These are phyloP conservation scores for Pelobates fuscus DNA, from an alignment of 2,113 vertebrate genomes.

Conservation along the genomic window DNA sequence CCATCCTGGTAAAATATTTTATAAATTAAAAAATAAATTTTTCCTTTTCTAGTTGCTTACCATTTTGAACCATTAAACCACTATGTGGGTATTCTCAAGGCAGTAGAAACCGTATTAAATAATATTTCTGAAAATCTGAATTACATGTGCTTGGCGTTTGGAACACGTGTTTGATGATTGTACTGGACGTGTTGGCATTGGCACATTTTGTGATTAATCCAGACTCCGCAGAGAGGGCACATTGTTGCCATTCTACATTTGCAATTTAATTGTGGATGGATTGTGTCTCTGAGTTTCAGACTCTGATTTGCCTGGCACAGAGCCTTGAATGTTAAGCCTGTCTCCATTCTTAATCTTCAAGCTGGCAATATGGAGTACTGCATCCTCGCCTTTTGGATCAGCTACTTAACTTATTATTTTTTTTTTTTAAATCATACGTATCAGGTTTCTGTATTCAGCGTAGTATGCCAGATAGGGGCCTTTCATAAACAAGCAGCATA, in stretches of 20 bases:
- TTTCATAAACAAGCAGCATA: slow-evolving; percentile 43
- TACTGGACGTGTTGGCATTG: slow-evolving; percentile 1
- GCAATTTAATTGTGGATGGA: slow-evolving; percentile 32
- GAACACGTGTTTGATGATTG: slow-evolving; percentile 34
- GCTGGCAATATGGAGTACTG: slow-evolving; percentile 30
- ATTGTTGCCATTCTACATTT: slow-evolving; percentile 31
- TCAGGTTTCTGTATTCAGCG: slow-evolving; percentile 26
- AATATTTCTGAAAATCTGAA: too few relatives aligned
- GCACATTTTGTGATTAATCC: slow-evolving; percentile 21
- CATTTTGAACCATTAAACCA: too few relatives aligned
- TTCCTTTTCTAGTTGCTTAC: too few relatives aligned
- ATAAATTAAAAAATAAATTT: too few relatives aligned
- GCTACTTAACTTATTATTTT: slow-evolving; percentile 25
- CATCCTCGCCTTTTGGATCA: slow-evolving; percentile 29
- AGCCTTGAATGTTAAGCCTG: slow-evolving; percentile 43
- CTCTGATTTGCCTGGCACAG: slow-evolving; percentile 9
- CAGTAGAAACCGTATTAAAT: too few relatives aligned
- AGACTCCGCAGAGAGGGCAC: slow-evolving; percentile 24
- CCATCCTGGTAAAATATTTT: too few relatives aligned
- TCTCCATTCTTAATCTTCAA: slow-evolving; percentile 49
- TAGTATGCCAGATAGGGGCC: slow-evolving; percentile 27
- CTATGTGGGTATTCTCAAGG: too few relatives aligned
- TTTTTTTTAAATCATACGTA: slow-evolving; percentile 39
- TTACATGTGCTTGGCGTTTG: not conserved
- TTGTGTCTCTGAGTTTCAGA: slow-evolving; percentile 32